Evolutionary conservation across 2,888 invertebrate species (phyloP).

Genomic region (Troglohyphantes excavatus): DNA sequence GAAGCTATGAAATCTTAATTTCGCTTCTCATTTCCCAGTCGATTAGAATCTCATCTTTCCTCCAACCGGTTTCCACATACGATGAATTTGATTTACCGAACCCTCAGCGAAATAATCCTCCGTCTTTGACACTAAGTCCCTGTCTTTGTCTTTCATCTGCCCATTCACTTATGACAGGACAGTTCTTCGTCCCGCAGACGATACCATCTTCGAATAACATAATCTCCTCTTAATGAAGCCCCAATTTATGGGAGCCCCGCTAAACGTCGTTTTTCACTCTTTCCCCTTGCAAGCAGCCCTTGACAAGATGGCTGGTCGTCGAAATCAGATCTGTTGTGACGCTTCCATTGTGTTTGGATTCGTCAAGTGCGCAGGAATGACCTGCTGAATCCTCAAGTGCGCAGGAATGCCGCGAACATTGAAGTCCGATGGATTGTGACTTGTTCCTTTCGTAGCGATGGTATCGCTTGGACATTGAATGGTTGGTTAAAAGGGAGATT

Average conservation of each 20-base stretch:
- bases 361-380: background rate
- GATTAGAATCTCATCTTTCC: slow-evolving; percentile 43
- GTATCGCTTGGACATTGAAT: slow-evolving; percentile 10
- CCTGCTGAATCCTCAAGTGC: background rate
- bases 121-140: slow-evolving; percentile 59
- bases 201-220: slow-evolving; percentile 51
- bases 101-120: slow-evolving; percentile 62
- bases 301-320: slow-evolving; percentile 43
- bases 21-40: slow-evolving; percentile 19
- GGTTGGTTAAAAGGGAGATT: background rate
- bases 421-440: slow-evolving; percentile 42
- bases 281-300: background rate
- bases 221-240: slow-evolving; percentile 57
- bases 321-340: slow-evolving; percentile 36
- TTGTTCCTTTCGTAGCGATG: slow-evolving; percentile 11
- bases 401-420: slow-evolving; percentile 1
- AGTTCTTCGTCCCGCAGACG: slow-evolving; percentile 22
- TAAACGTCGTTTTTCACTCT: slow-evolving; percentile 76
- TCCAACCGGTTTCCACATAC: slow-evolving; percentile 19
- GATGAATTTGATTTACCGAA: slow-evolving; percentile 62
- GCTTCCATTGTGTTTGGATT: slow-evolving; percentile 29
- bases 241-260: slow-evolving; percentile 62
- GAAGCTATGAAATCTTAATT: slow-evolving; percentile 52
- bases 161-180: slow-evolving; percentile 53
- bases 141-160: slow-evolving; percentile 51